These are phyloP conservation scores for Probosciger aterrimus DNA, from an alignment of 2,113 vertebrate species.

Conservation along the genomic window DNA sequence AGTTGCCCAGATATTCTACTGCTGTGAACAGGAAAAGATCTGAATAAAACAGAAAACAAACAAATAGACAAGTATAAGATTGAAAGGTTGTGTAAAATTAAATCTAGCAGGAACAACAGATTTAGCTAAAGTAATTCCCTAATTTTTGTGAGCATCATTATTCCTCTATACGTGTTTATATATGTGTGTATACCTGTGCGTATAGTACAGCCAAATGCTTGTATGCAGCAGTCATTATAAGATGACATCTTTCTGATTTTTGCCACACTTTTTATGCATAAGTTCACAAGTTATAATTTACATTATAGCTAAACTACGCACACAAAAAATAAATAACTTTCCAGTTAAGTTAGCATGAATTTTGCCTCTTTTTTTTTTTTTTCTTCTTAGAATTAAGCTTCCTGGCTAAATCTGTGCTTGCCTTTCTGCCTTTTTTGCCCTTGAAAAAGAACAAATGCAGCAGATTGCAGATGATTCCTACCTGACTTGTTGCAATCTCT, in stretches of 20 bases:
- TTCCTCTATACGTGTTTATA: fast-evolving
- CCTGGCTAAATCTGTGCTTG: neutral
- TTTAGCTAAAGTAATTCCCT: neutral
- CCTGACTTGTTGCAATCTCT: slow-evolving; percentile 11
- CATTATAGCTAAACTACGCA: neutral
- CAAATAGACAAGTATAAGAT: neutral
- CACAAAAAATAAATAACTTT: neutral
- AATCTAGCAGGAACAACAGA: neutral
- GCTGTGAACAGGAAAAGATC: neutral
- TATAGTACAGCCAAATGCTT: neutral
- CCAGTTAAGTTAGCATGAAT: neutral
- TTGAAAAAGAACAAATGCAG: neutral
- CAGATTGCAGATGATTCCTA: slow-evolving; percentile 1
- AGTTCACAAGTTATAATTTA: neutral
- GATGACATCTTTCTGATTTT: neutral
- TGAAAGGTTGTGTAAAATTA: slow-evolving; percentile 7
- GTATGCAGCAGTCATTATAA: neutral
- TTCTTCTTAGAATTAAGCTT: neutral
- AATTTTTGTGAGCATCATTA: neutral
- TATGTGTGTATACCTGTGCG: fast-evolving
- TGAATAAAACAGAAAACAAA: neutral
- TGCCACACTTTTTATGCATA: neutral
- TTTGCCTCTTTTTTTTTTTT: neutral
- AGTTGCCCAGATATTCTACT: neutral
- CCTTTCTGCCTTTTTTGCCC: neutral